Base-by-base conservation (phyloP, 2,888 invertebrate species). In the Tortricodes alternella region DNA sequence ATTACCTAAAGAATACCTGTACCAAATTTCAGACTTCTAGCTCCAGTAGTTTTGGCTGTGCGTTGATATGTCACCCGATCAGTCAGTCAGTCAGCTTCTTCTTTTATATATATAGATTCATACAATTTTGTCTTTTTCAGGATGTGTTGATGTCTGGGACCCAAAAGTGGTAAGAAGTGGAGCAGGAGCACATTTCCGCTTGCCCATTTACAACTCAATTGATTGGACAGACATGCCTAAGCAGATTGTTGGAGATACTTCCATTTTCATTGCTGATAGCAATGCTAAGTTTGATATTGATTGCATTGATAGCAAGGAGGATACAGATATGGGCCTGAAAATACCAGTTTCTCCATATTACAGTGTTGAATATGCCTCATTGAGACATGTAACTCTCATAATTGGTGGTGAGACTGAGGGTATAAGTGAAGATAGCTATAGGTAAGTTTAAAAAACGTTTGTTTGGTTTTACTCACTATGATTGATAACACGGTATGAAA, bases 391-490 rank as follows among this genome's bases (percentile, higher is more conserved):
- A 21, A 92, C 95, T 23, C 77, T 98, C 3, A 91, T 98, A 27
- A 90, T 98, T 64, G 97, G 98, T 9, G 98, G 98, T 6, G 98
- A 98, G 85, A 97, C 97, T 5, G 93, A 95, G 78, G 97, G 98
- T 0, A 89, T 98, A n/a, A 96, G 96, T 85, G 76, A 90, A 15
- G 92, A 94, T 19, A 94, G 96, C 3, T 94, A 94, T 71, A 82
- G 69, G 93, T 93, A 75, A 74, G 74, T 71, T 19, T 16, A 49
- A 49, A 11, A 27, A 46, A n/a, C 34, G 18, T 34, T 9, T 24
- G n/a, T n/a, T 11, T 11, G 7, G 2, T 15, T n/a, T n/a, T n/a
- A n/a, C n/a, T n/a, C n/a, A n/a, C n/a, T n/a, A n/a, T n/a, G n/a
- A n/a, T n/a, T n/a, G n/a, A n/a, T n/a, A n/a, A n/a, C n/a, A n/a